Base-by-base conservation (phyloP, 2,888 invertebrate genomes). In the Alcis repandata region DNA sequence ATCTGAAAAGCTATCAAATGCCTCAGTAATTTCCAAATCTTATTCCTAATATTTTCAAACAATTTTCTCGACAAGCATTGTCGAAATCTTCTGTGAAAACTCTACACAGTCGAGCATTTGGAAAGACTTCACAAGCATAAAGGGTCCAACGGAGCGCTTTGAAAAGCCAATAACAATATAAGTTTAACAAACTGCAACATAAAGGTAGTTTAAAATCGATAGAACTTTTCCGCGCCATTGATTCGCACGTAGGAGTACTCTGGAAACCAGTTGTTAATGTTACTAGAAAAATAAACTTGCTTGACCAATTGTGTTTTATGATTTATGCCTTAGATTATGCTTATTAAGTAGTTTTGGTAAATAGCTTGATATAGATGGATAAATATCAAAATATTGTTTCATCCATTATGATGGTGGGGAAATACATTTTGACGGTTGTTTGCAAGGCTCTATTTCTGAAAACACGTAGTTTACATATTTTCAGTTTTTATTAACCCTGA, bases 81-180 rank as follows among this genome's bases (percentile, higher is more conserved):
- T 45, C 63, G 43, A 64, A 59, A 64, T 56, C 51, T 59, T 54
- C 15, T 6, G 38, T 65, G 45, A 36, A 59, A 51, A 65, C 43
- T 70, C 59, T 57, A 63, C 63, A 57, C 68, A 63, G 58, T 65
- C 61, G 45, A 27, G 48, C 66, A 69, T 65, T 67, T 59, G 48
- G 59, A 59, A 61, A 67, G 69, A 63, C 63, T 69, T 60, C 69
- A 60, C 64, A 57, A 46, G 69, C 68, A 73, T 70, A 73, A 73
- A 73, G 70, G 66, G 63, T 62, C 65, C 59, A 65, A 63, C 65
- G 67, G 57, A 73, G 67, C 64, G 71, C 77, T 79, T 79, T 77
- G 70, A 79, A 80, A 82, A 79, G 85, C 84, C 85, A 86, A 88
- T 88, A 87, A 86, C 84, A 85, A 87, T 87, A 84, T 80, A 81